Evolutionary conservation across 2,888 invertebrate species (phyloP), one percentile per base, ranked within the genome.

Genomic region (Oligia fasciuncula): DNA sequence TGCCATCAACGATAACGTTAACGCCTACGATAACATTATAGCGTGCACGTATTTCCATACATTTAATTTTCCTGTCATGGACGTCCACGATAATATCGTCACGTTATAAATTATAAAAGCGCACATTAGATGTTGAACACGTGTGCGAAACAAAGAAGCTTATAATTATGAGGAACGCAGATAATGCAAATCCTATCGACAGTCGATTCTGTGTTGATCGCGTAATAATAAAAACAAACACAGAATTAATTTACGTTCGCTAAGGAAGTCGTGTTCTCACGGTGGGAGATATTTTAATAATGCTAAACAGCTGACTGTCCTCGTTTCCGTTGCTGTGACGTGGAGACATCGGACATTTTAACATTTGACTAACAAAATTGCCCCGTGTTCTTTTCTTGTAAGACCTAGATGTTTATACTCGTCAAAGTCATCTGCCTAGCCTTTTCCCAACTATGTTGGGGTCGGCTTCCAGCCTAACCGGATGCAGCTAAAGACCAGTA

Each of bases 261-360:
- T 73, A 85, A 82, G 85, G 87, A 89, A 85, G 87, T 84, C 77
- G 81, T 88, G 88, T 89, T 88, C 86, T 87, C 89, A 88, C 91
- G 87, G 88, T 89, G 88, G 88, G 87, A 92, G 91, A 93, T 92
- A 94, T 94, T 95, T 94, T 95, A 95, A 95, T 95, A 95, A 95
- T 90, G 93, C 92, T 92, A 93, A 94, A 92, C 93, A 94, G 92
- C 93, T 93, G 93, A 90, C 93, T 93, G 94, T 89, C 93, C 90
- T 91, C 88, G 88, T 91, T 92, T 94, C 93, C 92, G 95, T 88
- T 73, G 90, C 87, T 80, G 92, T n/a, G 6, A 85, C 77, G 83
- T 73, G 51, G 19, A 17, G 17, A 78, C 74, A 57, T 79, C 35
- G 13, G 87, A 43, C 8, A 60, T 74, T 85, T 80, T 29, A 0